A percentile compares a stretch with the other conserved stretches of the same genome.
phyloP scores from a whole-genome alignment of 2,797 vertebrate genomes.

The Poliocrania exsul region DNA sequence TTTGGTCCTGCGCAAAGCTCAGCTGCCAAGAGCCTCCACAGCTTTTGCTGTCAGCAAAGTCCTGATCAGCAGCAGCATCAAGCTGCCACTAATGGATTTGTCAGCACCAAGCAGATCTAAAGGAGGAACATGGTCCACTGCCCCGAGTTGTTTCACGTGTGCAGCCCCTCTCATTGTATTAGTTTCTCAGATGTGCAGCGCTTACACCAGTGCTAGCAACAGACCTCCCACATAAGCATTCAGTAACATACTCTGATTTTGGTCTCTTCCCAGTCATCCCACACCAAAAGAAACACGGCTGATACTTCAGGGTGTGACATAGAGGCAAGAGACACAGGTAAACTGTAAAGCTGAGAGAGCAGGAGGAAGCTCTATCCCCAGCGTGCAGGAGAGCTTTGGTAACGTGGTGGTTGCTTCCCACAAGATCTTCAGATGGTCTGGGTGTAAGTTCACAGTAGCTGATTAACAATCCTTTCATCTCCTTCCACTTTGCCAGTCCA shows the following conservation, averaged over 20 bases:
- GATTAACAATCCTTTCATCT: not conserved
- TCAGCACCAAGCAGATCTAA: constrained; percentile 25
- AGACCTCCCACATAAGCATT: not conserved
- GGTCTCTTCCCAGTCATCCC: not conserved
- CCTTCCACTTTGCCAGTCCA: not conserved
- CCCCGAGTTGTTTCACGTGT: not conserved
- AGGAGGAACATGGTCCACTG: not conserved
- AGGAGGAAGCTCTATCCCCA: not conserved
- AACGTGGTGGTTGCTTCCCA: not conserved
- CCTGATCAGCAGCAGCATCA: not conserved
- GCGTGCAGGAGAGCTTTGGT: not conserved
- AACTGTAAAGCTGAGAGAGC: not conserved
- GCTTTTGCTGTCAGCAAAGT: not conserved
- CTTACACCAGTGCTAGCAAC: not conserved
- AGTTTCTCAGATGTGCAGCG: constrained; percentile 27
- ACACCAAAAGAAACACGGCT: not conserved
- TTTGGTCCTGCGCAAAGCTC: not conserved
- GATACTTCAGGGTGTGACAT: not conserved
- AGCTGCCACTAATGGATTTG: constrained; percentile 29
- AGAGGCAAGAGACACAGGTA: not conserved
- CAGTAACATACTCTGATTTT: not conserved
- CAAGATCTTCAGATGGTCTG: not conserved
- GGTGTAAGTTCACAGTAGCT: not conserved
- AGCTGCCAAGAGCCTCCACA: not conserved
- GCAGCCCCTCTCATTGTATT: not conserved